Base-by-base conservation (phyloP, 2,113 vertebrate genomes). In the Tachysurus vachellii region DNA sequence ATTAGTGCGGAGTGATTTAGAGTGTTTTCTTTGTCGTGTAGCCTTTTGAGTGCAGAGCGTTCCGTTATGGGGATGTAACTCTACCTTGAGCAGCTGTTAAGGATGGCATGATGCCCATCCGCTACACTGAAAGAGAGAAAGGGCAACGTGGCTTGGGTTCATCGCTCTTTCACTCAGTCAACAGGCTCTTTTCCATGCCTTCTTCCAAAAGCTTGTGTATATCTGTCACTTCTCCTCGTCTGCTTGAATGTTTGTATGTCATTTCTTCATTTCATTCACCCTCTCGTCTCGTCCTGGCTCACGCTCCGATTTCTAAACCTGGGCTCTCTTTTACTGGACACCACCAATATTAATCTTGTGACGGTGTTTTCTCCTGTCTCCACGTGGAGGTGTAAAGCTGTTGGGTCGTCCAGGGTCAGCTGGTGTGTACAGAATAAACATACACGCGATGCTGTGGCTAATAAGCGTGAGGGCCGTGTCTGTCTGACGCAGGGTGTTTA, bases 81-180 rank as follows among this genome's bases (percentile, higher is more conserved):
- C 75, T 88, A 95, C 88, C 86, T 47, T 88, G 77, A 50, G 88
- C 94, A 94, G 91, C 94, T 95, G 94, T 93, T 93, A 90, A 84
- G 83, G 88, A 90, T 92, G 93, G 93, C 90, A 0, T 17, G 87
- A 87, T 61, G 90, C 92, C 93, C 91, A 90, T 61, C 80, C 68
- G 80, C 81, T n/a, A 28, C 61, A 26, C 85, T 21, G 56, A 92
- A 94, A 94, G 91, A 26, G 84, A 23, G 56, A 92, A 94, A 94
- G 91, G 93, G 92, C 92, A 92, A 71, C 83, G 62, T 90, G 88
- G 88, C 91, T 93, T 89, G 89, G 89, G 71, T 86, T 85, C 88
- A 85, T 88, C 64, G 68, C 59, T 83, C 57, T 44, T 66, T 71
- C 13, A 23, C 44, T 36, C 53, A 0, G 1, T 26, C 42, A 50